Evolutionary conservation across 2,797 vertebrate species (phyloP).

Genomic region (Alcedo quadribrachys): DNA sequence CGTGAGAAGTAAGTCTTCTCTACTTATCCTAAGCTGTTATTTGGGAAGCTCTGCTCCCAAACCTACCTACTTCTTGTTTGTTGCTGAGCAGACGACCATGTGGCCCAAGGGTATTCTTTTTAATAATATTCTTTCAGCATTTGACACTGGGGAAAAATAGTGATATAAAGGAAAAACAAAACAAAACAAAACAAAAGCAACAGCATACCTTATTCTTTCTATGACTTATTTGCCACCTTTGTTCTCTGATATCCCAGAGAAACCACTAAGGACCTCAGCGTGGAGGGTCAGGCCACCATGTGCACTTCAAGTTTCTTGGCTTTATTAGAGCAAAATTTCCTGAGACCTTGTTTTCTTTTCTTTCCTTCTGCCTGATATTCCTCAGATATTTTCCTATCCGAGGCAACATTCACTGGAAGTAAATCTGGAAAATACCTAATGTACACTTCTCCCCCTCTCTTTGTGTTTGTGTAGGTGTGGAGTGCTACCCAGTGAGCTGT

Average conservation of each 20-base stretch:
- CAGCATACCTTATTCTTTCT: not conserved
- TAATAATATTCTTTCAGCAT: not conserved
- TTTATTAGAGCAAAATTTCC: not conserved
- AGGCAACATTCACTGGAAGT: not conserved
- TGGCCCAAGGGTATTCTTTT: not conserved
- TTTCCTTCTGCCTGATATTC: not conserved
- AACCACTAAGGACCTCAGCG: not conserved
- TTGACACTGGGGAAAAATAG: not conserved
- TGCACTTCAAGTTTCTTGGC: not conserved
- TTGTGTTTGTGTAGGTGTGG: slow-evolving; percentile 79
- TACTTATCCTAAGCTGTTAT: not conserved
- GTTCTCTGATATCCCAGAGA: not conserved
- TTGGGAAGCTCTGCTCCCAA: not conserved
- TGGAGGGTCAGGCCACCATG: not conserved
- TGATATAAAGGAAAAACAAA: not conserved
- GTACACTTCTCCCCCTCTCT: not conserved
- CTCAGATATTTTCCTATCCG: not conserved
- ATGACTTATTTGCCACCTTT: not conserved
- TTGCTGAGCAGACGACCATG: not conserved
- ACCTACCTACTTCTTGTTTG: not conserved
- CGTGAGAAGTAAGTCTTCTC: slow-evolving; percentile 79
- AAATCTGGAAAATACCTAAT: not conserved
- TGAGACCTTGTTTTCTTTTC: not conserved
- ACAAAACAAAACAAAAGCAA: not conserved
- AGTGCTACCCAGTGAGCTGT: slow-evolving; percentile 76